Base-by-base conservation (phyloP, 2,113 vertebrate species). In the Alces alces region DNA sequence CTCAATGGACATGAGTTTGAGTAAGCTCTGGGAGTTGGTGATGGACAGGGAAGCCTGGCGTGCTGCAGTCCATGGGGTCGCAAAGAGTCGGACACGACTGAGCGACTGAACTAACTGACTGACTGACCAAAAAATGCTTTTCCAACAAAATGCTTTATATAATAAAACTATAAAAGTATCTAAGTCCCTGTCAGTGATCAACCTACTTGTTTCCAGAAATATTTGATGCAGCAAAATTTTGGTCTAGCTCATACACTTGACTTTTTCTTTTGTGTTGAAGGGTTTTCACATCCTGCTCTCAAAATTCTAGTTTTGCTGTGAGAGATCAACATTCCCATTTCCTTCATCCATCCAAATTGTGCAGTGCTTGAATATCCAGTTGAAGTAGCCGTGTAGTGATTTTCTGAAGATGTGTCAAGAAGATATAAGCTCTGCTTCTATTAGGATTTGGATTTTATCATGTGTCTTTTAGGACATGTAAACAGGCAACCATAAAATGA, bases 241-340 rank as follows among this genome's bases (percentile, higher is more conserved):
- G 45, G 36, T 86, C 30, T 86, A 89, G 23, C 50, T 97, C 73
- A 70, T 79, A 96, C 9, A 58, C 90, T 95, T 92, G 52, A 50
- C 17, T 91, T 91, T 17, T 89, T 84, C 50, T 73, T n/a, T 91
- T 57, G 3, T 86, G 89, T 78, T 39, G 52, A 45, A 58, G 76
- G 2, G 16, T 95, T 90, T 85, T 87, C 47, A 88, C 66, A 96
- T 89, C 15, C 7, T 57, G 39, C 27, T 96, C 54, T 97, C 27
- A 86, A 95, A 97, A 91, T 85, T 89, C 39, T 82, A 64, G 60
- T 93, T 82, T 97, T 30, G n/a, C 96, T 93, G 45, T 25, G n/a
- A 89, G 55, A 83, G 15, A 91, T 27, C 82, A 87, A 78, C 45
- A 90, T 60, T 86, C 36, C 36, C 30, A 12, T 78, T 86, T 94